Base-by-base conservation (phyloP, 2,113 vertebrate genomes). In the Paracanthobrama guichenoti region DNA sequence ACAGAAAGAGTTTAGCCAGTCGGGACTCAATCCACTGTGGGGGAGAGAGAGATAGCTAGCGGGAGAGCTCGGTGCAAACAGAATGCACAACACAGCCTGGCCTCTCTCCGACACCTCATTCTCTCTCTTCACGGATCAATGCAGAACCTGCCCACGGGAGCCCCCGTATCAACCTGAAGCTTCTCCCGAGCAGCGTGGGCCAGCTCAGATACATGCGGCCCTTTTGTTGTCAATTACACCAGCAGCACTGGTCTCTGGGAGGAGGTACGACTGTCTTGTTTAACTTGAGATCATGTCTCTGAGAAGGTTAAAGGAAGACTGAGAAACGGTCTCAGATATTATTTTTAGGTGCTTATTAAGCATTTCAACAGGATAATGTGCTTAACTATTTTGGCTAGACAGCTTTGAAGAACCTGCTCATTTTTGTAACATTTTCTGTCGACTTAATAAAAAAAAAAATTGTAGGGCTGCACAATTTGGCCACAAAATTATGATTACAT, bases 211-310 rank as follows among this genome's bases (percentile, higher is more conserved):
- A 73, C 81, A 73, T 14, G 24, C n/a, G 8, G 31, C 60, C 26
- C 74, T 84, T 69, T 79, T 44, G 64, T 57, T 84, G 83, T 78
- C 83, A 79, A 84, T 55, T 78, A 79, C 48, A 78, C 60, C 74
- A 84, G 24, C 82, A 66, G 42, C 71, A 50, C 72, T 18, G 44
- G 20, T 31, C 48, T 64, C 28, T 35, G 44, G 22, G 28, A 76
- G 72, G 9, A 35, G 26, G 14, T 55, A 42, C 10, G n/a, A 76
- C 72, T 20, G 42, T 50, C 31, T 66, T 74, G 59, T 76, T 62
- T 74, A 66, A 64, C 59, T 48, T 77, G 60, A 46, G 72, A 64
- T 75, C 22, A 1, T 18, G 28, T 66, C 77, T 46, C 3, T 28
- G 24, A 64, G 77, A n/a, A 12, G 16, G 14, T 14, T 18, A 66